Percentiles rank a stretch among this genome's conserved stretches.
Evolutionary conservation across 2,113 vertebrate genomes (phyloP).

Genomic region (Butorides virescens): DNA sequence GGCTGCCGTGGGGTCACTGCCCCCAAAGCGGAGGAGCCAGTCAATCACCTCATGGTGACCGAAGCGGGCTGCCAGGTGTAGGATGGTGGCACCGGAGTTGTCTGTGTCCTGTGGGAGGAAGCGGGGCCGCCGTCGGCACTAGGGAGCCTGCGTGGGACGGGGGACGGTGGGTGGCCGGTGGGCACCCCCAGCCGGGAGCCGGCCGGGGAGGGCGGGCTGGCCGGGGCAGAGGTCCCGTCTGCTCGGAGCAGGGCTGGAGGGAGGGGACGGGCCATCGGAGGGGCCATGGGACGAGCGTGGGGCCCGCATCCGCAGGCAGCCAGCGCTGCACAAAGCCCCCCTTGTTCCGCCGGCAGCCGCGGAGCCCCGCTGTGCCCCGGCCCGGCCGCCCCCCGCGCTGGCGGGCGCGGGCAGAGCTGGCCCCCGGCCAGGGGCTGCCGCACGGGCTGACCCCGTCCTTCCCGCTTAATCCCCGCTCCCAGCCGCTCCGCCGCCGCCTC

Average conservation of each 20-base stretch:
- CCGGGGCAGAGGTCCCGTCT: not conserved
- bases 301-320: not conserved
- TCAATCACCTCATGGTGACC: slow-evolving; percentile 91
- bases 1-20: slow-evolving; percentile 80
- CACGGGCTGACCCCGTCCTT: not conserved
- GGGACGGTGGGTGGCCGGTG: not conserved
- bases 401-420: not conserved
- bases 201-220: too few species aligned
- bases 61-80: slow-evolving; percentile 95
- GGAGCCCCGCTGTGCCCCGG: not conserved
- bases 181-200: not conserved
- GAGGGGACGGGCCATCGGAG: not conserved
- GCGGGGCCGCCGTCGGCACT: not conserved
- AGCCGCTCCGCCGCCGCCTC: not conserved
- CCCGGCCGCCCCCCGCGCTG: not conserved
- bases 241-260: not conserved
- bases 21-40: slow-evolving; percentile 88
- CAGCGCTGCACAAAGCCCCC: not conserved
- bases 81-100: slow-evolving; percentile 91
- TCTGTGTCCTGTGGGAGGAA: slow-evolving; percentile 83
- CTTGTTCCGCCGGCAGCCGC: not conserved
- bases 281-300: not conserved
- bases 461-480: slow-evolving; percentile 4
- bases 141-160: fast-evolving
- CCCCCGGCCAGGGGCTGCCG: not conserved